Base-by-base conservation (phyloP, 2,113 vertebrate species). In the Morone chrysops region DNA sequence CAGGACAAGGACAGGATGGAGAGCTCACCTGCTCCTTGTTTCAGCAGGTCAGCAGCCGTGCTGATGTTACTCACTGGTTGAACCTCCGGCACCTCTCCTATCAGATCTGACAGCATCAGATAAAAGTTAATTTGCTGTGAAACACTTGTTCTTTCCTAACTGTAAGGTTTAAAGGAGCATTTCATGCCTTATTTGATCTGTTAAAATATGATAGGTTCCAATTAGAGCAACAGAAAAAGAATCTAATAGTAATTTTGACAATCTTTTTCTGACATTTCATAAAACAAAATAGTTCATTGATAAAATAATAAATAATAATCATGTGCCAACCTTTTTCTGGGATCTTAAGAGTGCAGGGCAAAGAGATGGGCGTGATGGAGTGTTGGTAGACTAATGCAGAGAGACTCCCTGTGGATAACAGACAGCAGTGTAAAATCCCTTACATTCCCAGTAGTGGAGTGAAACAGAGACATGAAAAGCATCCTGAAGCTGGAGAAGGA, bases 331-430 rank as follows among this genome's bases (percentile, higher is more conserved):
- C 97, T 94, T 96, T 96, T 70, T 95, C 96, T 70, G 95, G 95
- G 81, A 98, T 96, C 67, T 87, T 95, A 31, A 98, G 96, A 53
- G 95, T 92, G 81, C 96, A 97, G 69, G 97, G 97, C 85, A 98
- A 87, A 63, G 97, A 97, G 84, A 97, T 97, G 10, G 97, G 96
- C 4, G 95, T 97, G 92, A 98, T 97, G 50, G 96, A 96, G 87
- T 98, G 97, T 67, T 98, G 97, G 81, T 97, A 98, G 68, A 98
- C 97, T 71, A 98, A 87, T 7, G 97, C 97, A 4, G 97, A 97
- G 13, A 98, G 94, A 93, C 97, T 98, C 83, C 97, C 97, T 98
- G 91, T 17, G 43, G 85, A 76, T 10, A 20, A 89, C 22, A 87
- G 50, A 75, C 1, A 48, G 67, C 7, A 53, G n/a, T 6, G 53